Percentiles rank a stretch among this genome's conserved stretches.
Conservation (phyloP, 2,888 invertebrate species). For the Epinotia ramella region DNA sequence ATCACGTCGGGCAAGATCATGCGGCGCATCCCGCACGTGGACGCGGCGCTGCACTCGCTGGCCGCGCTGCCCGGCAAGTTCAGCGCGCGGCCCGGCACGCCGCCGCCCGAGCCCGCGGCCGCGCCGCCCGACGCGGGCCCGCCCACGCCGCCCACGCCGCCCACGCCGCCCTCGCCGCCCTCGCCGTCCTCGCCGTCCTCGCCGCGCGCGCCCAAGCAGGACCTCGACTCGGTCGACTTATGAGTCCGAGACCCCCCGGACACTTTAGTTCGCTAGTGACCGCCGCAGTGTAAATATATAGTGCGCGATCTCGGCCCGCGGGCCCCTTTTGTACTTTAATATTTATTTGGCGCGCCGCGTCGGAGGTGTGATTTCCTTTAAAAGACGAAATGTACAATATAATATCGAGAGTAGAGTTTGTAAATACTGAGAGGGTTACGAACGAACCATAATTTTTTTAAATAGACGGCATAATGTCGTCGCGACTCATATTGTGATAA, state of each 20-base stretch:
- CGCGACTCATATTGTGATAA: conserved; percentile 77
- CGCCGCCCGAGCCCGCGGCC: conserved; percentile 54
- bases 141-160: conserved; percentile 52
- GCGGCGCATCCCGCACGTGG: conserved; percentile 91
- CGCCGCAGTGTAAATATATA: not conserved
- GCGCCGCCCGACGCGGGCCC: conserved; percentile 87
- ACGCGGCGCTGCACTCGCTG: conserved; percentile 89
- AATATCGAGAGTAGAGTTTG: conserved; percentile 58
- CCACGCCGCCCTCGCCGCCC: conserved; percentile 49
- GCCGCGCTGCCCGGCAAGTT: conserved; percentile 85
- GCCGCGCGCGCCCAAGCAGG: conserved; percentile 88
- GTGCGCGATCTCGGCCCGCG: conserved; percentile 23
- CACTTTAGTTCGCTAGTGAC: not conserved
- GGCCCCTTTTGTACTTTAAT: conserved; percentile 43
- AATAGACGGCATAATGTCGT: conserved; percentile 70
- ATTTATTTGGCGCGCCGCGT: conserved; percentile 38
- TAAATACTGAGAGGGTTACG: conserved; percentile 59
- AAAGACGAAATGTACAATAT: conserved; percentile 61
- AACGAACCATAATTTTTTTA: conserved; percentile 62
- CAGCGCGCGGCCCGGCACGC: conserved; percentile 87
- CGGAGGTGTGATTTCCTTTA: conserved; percentile 50
- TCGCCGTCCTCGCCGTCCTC: conserved; percentile 60
- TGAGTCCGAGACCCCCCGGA: conserved; percentile 61
- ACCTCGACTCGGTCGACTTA: conserved; percentile 90
- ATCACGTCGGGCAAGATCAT: conserved; percentile 99